These are phyloP conservation scores for Polydrusus tereticollis DNA, from an alignment of 2,888 invertebrate genomes.

Conservation along the genomic window DNA sequence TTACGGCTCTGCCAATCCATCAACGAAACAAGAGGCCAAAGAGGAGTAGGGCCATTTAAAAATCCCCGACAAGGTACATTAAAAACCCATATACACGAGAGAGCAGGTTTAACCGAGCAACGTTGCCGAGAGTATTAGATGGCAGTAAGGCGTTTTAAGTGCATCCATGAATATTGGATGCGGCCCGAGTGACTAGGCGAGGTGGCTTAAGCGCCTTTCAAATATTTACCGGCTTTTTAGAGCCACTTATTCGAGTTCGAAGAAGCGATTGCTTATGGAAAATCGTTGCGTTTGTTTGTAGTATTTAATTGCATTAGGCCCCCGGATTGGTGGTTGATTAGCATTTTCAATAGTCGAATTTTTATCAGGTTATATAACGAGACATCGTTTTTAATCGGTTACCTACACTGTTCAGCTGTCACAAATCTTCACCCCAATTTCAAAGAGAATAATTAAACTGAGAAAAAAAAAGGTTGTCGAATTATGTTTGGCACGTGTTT, in stretches of 20 bases:
- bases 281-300: not conserved
- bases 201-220: constrained; percentile 56
- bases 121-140: constrained; percentile 35
- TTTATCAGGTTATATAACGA: too few relatives aligned
- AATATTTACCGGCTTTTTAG: constrained; percentile 58
- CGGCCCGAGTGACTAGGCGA: constrained; percentile 53
- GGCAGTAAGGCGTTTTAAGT: constrained; percentile 45
- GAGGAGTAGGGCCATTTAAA: constrained; percentile 36
- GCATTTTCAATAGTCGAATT: too few relatives aligned
- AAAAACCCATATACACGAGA: constrained; percentile 45
- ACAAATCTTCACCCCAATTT: too few relatives aligned
- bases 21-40: constrained; percentile 27
- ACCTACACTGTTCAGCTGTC: too few relatives aligned
- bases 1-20: constrained; percentile 31
- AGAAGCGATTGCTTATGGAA: constrained; percentile 27
- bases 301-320: not conserved
- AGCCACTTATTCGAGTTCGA: constrained; percentile 27
- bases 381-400: too few relatives aligned
- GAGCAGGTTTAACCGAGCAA: constrained; percentile 25
- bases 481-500: too few relatives aligned
- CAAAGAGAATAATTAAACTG: too few relatives aligned
- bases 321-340: too few relatives aligned
- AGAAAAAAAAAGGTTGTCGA: too few relatives aligned
- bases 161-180: constrained; percentile 59
- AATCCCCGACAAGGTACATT: constrained; percentile 42